phyloP scores from a whole-genome alignment of 2,888 invertebrate genomes.

The Noctua janthina region DNA sequence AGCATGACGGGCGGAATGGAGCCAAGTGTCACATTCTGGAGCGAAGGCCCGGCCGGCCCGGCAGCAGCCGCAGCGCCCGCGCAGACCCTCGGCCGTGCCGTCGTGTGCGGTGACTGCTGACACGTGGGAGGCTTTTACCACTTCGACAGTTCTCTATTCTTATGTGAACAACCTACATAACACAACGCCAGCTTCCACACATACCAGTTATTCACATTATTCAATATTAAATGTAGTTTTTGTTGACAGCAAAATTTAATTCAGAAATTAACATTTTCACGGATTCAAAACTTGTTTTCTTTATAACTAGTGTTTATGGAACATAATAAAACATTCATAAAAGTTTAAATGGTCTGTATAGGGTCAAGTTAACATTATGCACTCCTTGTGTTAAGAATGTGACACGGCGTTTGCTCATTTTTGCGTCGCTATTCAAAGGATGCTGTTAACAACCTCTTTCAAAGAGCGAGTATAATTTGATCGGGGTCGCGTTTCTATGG shows the following conservation, averaged over 20 bases:
- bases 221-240: conserved; percentile 57
- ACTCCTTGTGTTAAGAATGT: conserved; percentile 83
- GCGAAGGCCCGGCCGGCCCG: conserved; percentile 26
- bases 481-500: conserved; percentile 89
- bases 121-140: conserved; percentile 80
- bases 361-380: conserved; percentile 88
- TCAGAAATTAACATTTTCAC: conserved; percentile 79
- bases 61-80: conserved; percentile 17
- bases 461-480: conserved; percentile 89
- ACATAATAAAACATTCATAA: conserved; percentile 83
- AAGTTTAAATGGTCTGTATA: conserved; percentile 83
- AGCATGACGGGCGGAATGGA: conserved; percentile 79
- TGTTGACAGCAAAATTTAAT: conserved; percentile 57
- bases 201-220: conserved; percentile 62
- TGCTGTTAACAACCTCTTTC: conserved; percentile 89
- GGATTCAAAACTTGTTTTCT: conserved; percentile 79
- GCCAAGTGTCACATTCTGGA: conserved; percentile 61
- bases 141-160: conserved; percentile 59
- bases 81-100: conserved; percentile 50
- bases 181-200: conserved; percentile 61
- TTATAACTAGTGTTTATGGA: conserved; percentile 80
- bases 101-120: conserved; percentile 76
- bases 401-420: conserved; percentile 89
- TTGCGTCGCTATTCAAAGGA: conserved; percentile 87
- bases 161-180: conserved; percentile 60